These are phyloP conservation scores for Zaprionus inermis DNA, from an alignment of 1,140 invertebrate genomes.

Conservation along the genomic window DNA sequence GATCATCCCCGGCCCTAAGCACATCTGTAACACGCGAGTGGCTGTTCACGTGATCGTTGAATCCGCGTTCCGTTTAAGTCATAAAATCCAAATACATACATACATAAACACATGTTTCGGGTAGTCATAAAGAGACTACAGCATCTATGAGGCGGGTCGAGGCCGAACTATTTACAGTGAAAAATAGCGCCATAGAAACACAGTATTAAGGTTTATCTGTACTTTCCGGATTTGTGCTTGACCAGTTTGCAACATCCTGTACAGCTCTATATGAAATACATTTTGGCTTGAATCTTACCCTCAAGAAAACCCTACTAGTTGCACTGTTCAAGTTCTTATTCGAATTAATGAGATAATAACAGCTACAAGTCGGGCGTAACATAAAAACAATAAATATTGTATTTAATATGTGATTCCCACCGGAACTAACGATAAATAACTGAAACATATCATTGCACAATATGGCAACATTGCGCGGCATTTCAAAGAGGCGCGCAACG, in stretches of 20 bases:
- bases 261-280: neutral
- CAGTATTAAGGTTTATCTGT: neutral
- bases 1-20: constrained; percentile 12
- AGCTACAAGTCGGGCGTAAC: too few species aligned
- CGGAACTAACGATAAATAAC: neutral
- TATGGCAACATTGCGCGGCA: neutral
- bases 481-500: constrained; percentile 43
- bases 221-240: neutral
- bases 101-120: constrained; percentile 6
- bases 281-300: neutral
- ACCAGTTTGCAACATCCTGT: constrained; percentile 3
- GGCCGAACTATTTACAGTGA: neutral
- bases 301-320: neutral
- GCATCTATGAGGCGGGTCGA: neutral
- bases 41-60: constrained; percentile 62
- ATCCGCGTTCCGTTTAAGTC: constrained; percentile 55
- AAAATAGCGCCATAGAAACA: neutral
- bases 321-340: neutral
- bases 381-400: too few species aligned
- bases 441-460: neutral
- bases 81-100: constrained; percentile 39
- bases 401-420: neutral
- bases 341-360: neutral
- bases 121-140: constrained; percentile 23
- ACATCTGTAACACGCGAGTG: constrained; percentile 39